Percentiles rank a stretch among this genome's conserved stretches.
Conservation (phyloP, 2,797 vertebrate species). For the Muscicapa comitata region DNA sequence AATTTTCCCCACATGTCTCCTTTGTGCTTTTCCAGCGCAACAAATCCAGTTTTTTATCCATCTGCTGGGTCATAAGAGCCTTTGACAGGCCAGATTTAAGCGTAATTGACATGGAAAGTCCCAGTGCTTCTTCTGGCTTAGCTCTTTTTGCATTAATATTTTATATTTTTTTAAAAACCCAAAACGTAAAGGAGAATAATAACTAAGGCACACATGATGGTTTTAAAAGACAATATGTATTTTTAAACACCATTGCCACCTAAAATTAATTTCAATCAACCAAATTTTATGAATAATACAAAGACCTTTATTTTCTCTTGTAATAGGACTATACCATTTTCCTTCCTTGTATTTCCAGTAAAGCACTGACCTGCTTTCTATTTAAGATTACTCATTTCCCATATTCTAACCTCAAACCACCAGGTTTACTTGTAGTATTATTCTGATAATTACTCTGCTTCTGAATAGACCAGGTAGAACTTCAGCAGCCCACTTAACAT, state of each 20-base stretch:
- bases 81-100: neutral
- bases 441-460: neutral
- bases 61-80: neutral
- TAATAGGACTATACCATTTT: neutral
- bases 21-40: neutral
- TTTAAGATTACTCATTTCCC: neutral
- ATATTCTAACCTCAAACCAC: neutral
- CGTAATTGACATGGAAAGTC: neutral
- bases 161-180: neutral
- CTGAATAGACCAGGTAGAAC: neutral
- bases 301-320: neutral
- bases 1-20: neutral
- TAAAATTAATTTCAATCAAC: slow-evolving; percentile 6
- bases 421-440: neutral
- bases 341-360: neutral
- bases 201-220: neutral
- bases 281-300: neutral
- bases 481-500: neutral
- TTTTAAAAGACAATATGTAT: slow-evolving; percentile 12
- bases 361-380: neutral
- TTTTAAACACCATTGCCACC: slow-evolving; percentile 23
- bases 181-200: neutral
- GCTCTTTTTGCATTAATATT: neutral
- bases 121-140: neutral
- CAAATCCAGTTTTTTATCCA: neutral